These are phyloP conservation scores for Amphiura filiformis DNA, from an alignment of 35 echinoderm and acorn worm species.

Conservation along the genomic window DNA sequence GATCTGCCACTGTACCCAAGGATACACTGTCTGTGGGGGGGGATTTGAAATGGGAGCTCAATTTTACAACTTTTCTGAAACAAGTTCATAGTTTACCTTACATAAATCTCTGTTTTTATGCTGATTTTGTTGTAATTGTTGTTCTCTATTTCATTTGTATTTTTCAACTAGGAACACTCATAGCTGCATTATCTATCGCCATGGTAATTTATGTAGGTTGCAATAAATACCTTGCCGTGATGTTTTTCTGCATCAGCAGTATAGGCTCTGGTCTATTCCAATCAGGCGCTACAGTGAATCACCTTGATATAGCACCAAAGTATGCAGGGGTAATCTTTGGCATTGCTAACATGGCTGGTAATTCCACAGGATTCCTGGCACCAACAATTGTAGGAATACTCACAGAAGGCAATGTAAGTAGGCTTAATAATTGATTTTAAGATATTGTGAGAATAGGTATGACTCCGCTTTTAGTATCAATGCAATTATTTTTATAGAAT, in stretches of 20 bases:
- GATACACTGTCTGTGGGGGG: too few relatives aligned
- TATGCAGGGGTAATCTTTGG: constrained; percentile 82
- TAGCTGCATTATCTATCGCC: constrained; percentile 52
- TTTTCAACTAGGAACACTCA: background rate
- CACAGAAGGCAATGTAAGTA: constrained; percentile 32
- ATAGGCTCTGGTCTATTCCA: constrained; percentile 43
- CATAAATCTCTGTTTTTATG: too few relatives aligned
- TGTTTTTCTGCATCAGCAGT: constrained; percentile 50
- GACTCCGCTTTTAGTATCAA: background rate
- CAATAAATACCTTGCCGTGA: constrained; percentile 52
- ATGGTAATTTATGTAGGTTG: constrained; percentile 65
- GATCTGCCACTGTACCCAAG: too few relatives aligned
- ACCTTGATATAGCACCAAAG: constrained; percentile 73
- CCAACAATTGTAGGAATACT: constrained; percentile 64
- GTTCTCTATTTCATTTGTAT: too few relatives aligned
- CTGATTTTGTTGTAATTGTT: too few relatives aligned
- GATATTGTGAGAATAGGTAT: too few relatives aligned
- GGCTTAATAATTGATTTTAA: too few relatives aligned
- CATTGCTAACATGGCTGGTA: constrained; percentile 72
- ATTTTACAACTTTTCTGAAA: too few relatives aligned
- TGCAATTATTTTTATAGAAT: background rate
- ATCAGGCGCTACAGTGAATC: constrained; percentile 62
- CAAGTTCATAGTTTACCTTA: too few relatives aligned
- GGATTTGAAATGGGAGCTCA: too few relatives aligned
- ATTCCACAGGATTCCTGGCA: constrained; percentile 73